These are phyloP conservation scores for Xestoiulus laeticollis DNA, from an alignment of 2,888 invertebrate genomes.

Conservation along the genomic window DNA sequence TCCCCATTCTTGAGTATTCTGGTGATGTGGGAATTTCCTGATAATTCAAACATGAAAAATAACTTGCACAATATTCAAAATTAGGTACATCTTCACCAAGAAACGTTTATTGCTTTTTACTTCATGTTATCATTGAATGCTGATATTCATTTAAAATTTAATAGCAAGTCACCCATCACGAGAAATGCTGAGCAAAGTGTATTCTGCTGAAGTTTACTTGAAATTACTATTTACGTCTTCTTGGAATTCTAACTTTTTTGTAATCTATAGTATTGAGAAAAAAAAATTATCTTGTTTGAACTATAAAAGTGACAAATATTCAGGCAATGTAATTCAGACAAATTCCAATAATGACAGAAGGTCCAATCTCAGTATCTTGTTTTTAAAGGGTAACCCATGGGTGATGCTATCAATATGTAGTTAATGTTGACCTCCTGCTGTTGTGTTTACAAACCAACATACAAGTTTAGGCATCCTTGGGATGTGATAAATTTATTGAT, in stretches of 20 bases:
- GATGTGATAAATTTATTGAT: not conserved
- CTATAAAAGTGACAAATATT: too few relatives aligned
- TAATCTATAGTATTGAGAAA: too few relatives aligned
- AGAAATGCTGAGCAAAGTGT: not conserved
- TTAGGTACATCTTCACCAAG: not conserved
- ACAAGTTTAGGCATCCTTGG: not conserved
- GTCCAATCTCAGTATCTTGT: too few relatives aligned
- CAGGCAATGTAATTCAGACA: too few relatives aligned
- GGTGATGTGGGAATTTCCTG: not conserved
- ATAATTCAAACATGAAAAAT: not conserved
- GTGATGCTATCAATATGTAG: too few relatives aligned
- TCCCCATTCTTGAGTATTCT: not conserved
- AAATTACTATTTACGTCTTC: not conserved
- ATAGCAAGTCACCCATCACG: not conserved
- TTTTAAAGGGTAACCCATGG: too few relatives aligned
- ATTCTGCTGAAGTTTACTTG: not conserved
- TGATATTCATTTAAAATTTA: not conserved
- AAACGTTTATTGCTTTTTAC: not conserved
- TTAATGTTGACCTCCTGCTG: too few relatives aligned
- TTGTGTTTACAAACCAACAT: too few relatives aligned
- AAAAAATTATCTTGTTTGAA: too few relatives aligned
- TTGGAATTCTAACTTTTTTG: too few relatives aligned
- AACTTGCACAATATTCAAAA: not conserved
- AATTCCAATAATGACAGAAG: too few relatives aligned
- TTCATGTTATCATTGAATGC: not conserved